Evolutionary conservation across 2,888 invertebrate genomes (phyloP), one percentile per base, ranked within the genome.

Genomic region (Drosophila anomalata): DNA sequence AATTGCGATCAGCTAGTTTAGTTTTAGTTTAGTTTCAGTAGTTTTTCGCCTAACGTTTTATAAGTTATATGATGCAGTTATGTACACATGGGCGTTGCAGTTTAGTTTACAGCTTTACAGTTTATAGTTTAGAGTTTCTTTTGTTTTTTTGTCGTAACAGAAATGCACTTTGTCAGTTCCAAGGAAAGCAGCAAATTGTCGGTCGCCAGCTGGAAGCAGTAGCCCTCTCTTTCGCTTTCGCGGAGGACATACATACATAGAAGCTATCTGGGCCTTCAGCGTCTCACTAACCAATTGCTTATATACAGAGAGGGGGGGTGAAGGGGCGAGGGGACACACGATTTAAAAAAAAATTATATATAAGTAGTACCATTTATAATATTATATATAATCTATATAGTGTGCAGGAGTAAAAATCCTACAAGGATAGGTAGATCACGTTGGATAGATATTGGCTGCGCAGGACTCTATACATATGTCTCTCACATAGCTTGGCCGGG

Each of bases 61-160:
- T 74, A 70, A 70, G 75, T 70, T 66, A 58, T 52, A 60, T 39
- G 65, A 70, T 65, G 65, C 65, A 75, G 85, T 69, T 88, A 86
- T 81, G 79, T 81, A 81, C 81, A 88, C 83, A 82, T 87, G 86
- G 68, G 86, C 79, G 74, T 56, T 84, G 65, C 67, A 61, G 50
- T 69, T 66, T 71, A 71, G 52, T 52, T 52, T 41, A 51, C 36
- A 51, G 51, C 33, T 57, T 72, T 68, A 53, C 36, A 68, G 83
- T 76, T 84, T 79, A 74, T 52, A 83, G 59, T 79, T 66, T 33
- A 24, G 36, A 55, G 46, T 48, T 53, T 41, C 11, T 7, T 41
- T 41, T 12, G 26, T 29, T 26, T 9, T 14, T 17, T 62, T 63
- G 36, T 47, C 12, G 69, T 78, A 73, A 87, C 81, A 87, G 78